Evolutionary conservation across 2,888 invertebrate species (phyloP).

Genomic region (Steinernema hermaphroditum): DNA sequence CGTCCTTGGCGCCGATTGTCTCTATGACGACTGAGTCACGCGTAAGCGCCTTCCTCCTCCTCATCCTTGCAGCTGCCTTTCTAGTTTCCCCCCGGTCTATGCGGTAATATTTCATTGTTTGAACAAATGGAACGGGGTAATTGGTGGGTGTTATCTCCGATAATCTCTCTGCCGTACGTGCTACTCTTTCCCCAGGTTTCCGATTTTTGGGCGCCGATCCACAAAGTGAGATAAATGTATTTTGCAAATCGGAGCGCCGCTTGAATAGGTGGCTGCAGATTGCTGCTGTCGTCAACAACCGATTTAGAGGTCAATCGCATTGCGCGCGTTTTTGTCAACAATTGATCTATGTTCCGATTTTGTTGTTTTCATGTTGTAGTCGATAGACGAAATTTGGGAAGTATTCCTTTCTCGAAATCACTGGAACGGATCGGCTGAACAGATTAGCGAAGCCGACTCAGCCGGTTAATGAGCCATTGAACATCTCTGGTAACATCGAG

Average conservation of each 20-base stretch:
- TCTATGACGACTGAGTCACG: slow-evolving; percentile 15
- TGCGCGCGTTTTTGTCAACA: background rate
- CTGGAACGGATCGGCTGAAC: background rate
- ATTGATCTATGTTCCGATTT: background rate
- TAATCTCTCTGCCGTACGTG: background rate
- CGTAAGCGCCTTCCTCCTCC: background rate
- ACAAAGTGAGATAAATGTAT: background rate
- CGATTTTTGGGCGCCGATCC: background rate
- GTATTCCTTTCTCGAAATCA: background rate
- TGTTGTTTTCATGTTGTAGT: background rate
- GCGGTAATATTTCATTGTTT: background rate
- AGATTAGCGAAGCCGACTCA: background rate
- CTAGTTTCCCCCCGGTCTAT: background rate
- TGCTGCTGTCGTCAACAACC: background rate
- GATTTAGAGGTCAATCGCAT: background rate
- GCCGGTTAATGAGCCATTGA: background rate
- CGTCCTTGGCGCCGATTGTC: slow-evolving; percentile 2
- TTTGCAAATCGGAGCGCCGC: background rate
- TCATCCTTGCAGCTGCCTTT: background rate
- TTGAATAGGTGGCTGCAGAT: background rate
- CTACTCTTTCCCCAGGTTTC: too few species aligned
- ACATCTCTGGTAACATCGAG: background rate
- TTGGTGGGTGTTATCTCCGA: background rate
- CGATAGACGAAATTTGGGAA: background rate
- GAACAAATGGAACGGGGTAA: background rate